Evolutionary conservation across 30 jellyfish, hydroid and myxozoan genomes (phyloP).

Genomic region (Pseudorhiza aurosa): DNA sequence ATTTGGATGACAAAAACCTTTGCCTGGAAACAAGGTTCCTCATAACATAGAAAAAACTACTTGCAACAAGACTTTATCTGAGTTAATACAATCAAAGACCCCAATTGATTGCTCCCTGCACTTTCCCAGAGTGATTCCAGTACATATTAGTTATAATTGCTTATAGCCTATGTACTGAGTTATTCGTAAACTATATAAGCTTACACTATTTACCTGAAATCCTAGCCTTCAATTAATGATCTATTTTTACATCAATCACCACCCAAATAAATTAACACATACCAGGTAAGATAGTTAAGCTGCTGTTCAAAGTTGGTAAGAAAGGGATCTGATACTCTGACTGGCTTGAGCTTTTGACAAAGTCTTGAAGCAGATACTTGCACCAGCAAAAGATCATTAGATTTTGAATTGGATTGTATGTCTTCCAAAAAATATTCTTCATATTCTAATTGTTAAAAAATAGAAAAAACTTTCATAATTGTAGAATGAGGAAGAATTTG

Average conservation of each 20-base stretch:
- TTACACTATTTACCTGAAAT: no score
- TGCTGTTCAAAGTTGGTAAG: conserved; percentile 5
- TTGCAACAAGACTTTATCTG: no score
- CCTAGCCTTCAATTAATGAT: background rate
- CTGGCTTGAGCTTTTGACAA: conserved; percentile 47
- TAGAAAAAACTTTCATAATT: background rate
- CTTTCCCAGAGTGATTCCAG: no score
- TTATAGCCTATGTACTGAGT: no score
- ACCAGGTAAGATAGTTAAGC: background rate
- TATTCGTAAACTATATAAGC: no score
- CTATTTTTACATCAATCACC: background rate
- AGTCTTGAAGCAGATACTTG: conserved; percentile 14
- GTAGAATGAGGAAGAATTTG: background rate
- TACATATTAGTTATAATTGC: no score
- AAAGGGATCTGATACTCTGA: conserved; percentile 51
- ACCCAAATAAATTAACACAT: background rate
- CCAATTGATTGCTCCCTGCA: no score
- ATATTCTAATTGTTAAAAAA: background rate
- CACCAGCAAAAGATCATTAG: background rate
- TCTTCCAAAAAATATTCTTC: conserved; percentile 32
- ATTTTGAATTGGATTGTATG: background rate
- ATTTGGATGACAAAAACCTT: no score
- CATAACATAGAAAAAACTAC: no score
- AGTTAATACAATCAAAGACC: no score
- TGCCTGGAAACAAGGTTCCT: no score